Evolutionary conservation across 2,797 vertebrate species (phyloP).

Genomic region (Lutjanus campechanus): DNA sequence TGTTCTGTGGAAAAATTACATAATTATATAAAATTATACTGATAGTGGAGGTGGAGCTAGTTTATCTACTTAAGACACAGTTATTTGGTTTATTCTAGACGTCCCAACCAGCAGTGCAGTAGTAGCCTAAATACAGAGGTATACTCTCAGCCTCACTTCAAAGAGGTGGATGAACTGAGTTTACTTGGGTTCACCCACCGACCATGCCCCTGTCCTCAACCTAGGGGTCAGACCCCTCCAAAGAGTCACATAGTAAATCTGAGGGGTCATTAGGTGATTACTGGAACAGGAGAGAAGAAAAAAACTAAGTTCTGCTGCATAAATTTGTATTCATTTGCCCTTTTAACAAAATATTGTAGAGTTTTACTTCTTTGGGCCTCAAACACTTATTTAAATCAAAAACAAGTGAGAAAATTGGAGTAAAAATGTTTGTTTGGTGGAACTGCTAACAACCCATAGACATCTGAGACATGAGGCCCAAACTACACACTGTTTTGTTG

Average conservation of each 20-base stretch:
- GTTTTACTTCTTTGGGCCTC: neutral
- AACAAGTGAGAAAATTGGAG: neutral
- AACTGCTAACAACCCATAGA: neutral
- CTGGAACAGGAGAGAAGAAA: neutral
- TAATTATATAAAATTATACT: neutral
- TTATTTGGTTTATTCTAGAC: neutral
- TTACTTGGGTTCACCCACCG: too few species aligned
- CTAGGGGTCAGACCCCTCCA: neutral
- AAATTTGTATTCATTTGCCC: neutral
- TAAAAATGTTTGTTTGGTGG: neutral
- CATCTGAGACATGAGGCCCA: neutral
- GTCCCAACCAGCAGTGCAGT: too few species aligned
- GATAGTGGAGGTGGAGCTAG: too few species aligned
- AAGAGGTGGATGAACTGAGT: too few species aligned
- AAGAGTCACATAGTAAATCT: neutral
- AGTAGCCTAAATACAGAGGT: too few species aligned
- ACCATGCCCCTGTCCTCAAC: too few species aligned
- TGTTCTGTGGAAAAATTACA: neutral
- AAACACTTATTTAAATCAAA: neutral
- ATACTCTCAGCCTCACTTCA: too few species aligned
- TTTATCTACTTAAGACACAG: neutral
- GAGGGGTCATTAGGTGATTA: neutral
- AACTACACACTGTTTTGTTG: neutral
- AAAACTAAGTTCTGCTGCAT: neutral
- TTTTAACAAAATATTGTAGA: too few species aligned